Evolutionary conservation across 2,113 vertebrate species (phyloP).

Genomic region (Polypterus bichir): DNA sequence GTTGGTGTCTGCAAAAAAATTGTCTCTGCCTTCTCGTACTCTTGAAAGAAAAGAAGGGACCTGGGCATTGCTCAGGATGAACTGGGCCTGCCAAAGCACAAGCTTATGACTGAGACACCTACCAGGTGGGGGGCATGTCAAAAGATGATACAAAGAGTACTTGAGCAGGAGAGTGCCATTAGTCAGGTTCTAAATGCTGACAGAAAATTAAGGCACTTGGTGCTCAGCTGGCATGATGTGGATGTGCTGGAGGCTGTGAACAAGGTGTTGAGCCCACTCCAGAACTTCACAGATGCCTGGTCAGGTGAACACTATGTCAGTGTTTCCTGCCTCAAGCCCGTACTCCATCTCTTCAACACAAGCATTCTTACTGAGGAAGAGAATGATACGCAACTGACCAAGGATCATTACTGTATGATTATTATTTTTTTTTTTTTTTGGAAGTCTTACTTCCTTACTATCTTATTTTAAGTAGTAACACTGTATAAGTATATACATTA

Average conservation of each 20-base stretch:
- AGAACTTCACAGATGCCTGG: conserved; percentile 8
- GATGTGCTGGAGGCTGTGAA: conserved; percentile 11
- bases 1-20: conserved; percentile 10
- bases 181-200: conserved; percentile 6
- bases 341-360: conserved; percentile 8
- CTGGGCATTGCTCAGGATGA: conserved; percentile 5
- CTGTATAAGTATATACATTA: too few relatives aligned
- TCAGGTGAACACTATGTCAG: conserved; percentile 10
- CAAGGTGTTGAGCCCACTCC: conserved; percentile 8
- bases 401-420: too few relatives aligned
- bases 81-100: conserved; percentile 8
- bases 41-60: conserved; percentile 7
- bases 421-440: too few relatives aligned
- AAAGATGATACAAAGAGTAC: conserved; percentile 10
- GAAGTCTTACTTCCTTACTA: too few relatives aligned
- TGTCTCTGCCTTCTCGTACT: neutral
- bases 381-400: too few relatives aligned
- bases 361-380: too few relatives aligned
- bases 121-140: conserved; percentile 9
- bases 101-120: conserved; percentile 5
- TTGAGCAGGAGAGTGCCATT: conserved; percentile 13
- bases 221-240: conserved; percentile 6
- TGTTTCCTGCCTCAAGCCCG: conserved; percentile 6
- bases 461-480: too few relatives aligned
- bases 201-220: conserved; percentile 11